Conservation (phyloP, 2,113 vertebrate species). For the Propithecus coquereli region DNA sequence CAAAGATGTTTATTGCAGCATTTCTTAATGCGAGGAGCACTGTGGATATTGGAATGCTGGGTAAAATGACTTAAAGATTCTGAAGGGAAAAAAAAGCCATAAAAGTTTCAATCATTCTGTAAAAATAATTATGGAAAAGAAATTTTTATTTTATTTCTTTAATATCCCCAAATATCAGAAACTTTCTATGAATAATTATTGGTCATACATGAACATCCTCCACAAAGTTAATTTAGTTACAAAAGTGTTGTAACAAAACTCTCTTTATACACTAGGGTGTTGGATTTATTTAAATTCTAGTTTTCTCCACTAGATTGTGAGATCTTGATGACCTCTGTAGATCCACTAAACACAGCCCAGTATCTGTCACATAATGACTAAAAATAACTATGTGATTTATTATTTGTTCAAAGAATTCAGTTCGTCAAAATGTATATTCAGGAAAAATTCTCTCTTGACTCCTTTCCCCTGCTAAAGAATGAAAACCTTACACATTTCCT, state of each 20-base stretch:
- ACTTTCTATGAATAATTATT: not conserved
- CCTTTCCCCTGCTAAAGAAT: not conserved
- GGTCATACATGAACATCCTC: not conserved
- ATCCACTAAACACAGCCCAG: not conserved
- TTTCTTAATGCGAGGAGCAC: not conserved
- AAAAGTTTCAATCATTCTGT: not conserved
- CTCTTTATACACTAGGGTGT: not conserved
- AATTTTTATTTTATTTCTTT: not conserved
- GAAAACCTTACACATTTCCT: not conserved
- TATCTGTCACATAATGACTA: not conserved
- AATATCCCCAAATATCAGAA: not conserved
- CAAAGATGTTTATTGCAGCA: not conserved
- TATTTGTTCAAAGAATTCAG: not conserved
- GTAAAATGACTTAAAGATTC: not conserved
- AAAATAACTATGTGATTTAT: not conserved
- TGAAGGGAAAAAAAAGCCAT: not conserved
- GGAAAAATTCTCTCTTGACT: not conserved
- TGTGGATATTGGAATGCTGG: not conserved
- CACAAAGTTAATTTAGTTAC: not conserved
- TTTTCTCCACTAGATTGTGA: not conserved
- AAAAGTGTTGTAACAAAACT: not conserved
- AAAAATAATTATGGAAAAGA: not conserved
- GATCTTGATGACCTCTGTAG: not conserved
- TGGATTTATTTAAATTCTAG: not conserved
- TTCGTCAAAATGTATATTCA: not conserved